Conservation (phyloP, 2,888 invertebrate species). For the Litoditis marina region DNA sequence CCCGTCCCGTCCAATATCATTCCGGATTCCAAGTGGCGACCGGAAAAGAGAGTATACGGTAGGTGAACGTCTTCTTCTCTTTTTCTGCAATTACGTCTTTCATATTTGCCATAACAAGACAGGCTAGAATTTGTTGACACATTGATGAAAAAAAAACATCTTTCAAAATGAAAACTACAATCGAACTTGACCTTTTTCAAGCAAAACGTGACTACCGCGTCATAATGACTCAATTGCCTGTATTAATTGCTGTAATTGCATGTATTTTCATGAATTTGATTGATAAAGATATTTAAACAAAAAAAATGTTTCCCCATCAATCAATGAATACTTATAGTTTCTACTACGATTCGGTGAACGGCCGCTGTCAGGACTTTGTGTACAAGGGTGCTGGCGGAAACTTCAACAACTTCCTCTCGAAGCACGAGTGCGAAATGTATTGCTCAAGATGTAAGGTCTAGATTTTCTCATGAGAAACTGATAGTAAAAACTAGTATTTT, state of each 20-base stretch:
- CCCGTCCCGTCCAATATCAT: constrained; percentile 38
- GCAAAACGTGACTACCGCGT: too few species aligned
- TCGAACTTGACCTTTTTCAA: too few species aligned
- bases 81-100: neutral
- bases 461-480: too few species aligned
- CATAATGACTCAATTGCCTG: too few species aligned
- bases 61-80: neutral
- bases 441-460: constrained; percentile 37
- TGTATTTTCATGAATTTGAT: too few species aligned
- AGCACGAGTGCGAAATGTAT: constrained; percentile 50
- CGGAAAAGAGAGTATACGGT: constrained; percentile 38
- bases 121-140: neutral
- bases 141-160: too few species aligned
- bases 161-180: too few species aligned
- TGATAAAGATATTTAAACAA: neutral
- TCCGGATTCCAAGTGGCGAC: constrained; percentile 38
- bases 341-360: constrained; percentile 43
- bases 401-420: constrained; percentile 51
- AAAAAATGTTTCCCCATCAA: too few species aligned
- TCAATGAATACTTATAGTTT: constrained; percentile 20
- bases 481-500: too few species aligned
- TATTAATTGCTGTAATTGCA: too few species aligned
- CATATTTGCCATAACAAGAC: neutral
- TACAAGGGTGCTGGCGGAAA: constrained; percentile 52
- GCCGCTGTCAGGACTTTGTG: constrained; percentile 39